A percentile compares a stretch with the other conserved stretches of the same genome.
Conservation (phyloP, 2,888 invertebrate species). For the Axea sp. region DNA sequence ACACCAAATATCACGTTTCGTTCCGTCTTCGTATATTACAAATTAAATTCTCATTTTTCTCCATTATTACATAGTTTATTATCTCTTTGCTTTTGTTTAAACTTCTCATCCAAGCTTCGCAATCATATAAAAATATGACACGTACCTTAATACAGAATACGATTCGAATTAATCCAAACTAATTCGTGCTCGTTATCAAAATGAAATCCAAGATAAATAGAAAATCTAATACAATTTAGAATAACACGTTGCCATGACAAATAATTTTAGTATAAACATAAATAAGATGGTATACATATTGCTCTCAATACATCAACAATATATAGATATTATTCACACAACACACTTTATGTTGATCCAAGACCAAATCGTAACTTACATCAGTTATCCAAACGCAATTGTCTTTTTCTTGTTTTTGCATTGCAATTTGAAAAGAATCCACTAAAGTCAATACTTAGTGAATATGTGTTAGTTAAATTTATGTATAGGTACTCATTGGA, state of each 20-base stretch:
- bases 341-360: slow-evolving; percentile 29
- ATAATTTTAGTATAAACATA: slow-evolving; percentile 48
- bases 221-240: slow-evolving; percentile 39
- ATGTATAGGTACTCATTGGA: slow-evolving; percentile 33
- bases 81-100: slow-evolving; percentile 35
- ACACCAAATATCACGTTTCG: slow-evolving; percentile 60
- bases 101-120: slow-evolving; percentile 41
- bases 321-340: slow-evolving; percentile 22
- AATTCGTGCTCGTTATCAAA: slow-evolving; percentile 41
- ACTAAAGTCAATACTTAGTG: slow-evolving; percentile 13
- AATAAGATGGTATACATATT: slow-evolving; percentile 49
- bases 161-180: slow-evolving; percentile 47
- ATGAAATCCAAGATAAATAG: slow-evolving; percentile 42
- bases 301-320: slow-evolving; percentile 47
- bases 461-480: slow-evolving; percentile 27
- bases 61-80: slow-evolving; percentile 50
- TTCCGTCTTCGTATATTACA: slow-evolving; percentile 46
- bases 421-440: slow-evolving; percentile 12
- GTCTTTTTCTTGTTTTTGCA: background rate
- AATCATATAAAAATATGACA: slow-evolving; percentile 60
- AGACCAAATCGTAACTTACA: slow-evolving; percentile 27
- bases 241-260: slow-evolving; percentile 44
- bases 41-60: slow-evolving; percentile 52
- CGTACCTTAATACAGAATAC: slow-evolving; percentile 36
- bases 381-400: slow-evolving; percentile 33